Percentiles rank a stretch among this genome's conserved stretches.
Conservation (phyloP, 2,113 vertebrate species). For the Sinocyclocheilus maitianheensis region DNA sequence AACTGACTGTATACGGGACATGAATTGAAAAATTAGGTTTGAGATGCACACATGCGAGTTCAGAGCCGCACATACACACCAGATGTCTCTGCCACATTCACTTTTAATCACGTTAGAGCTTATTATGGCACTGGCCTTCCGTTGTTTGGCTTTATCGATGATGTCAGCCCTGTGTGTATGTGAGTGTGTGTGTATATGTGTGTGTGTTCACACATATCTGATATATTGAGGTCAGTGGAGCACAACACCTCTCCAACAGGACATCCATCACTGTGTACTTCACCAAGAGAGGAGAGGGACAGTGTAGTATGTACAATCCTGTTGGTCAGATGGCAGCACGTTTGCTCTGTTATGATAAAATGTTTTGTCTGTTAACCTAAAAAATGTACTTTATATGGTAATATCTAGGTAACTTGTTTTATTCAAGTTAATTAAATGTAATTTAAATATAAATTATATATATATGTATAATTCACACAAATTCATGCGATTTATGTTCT, state of each 20-base stretch:
- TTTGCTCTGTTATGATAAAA: background rate
- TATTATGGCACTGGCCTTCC: slow-evolving; percentile 37
- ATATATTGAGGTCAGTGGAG: slow-evolving; percentile 45
- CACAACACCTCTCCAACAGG: slow-evolving; percentile 21
- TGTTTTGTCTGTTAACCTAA: background rate
- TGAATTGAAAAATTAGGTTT: slow-evolving; percentile 37
- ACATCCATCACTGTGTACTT: slow-evolving; percentile 29
- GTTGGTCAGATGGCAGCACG: background rate
- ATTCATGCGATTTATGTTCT: background rate
- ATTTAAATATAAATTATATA: too few relatives aligned
- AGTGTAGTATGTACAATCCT: background rate
- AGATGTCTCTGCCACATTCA: slow-evolving; percentile 44
- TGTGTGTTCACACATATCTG: slow-evolving; percentile 15
- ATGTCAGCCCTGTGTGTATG: slow-evolving; percentile 13
- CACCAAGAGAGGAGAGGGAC: background rate
- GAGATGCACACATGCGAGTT: slow-evolving; percentile 30
- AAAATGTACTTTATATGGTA: background rate
- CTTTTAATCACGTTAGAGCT: slow-evolving; percentile 46
- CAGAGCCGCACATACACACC: slow-evolving; percentile 22
- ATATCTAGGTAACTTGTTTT: background rate
- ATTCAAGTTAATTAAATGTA: background rate
- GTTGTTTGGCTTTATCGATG: slow-evolving; percentile 47
- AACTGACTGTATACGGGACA: slow-evolving; percentile 29
- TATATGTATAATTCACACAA: background rate
- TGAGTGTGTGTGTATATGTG: background rate